Evolutionary conservation across 2,113 vertebrate genomes (phyloP), one percentile per base, ranked within the genome.

Genomic region (Echinops telfairi): DNA sequence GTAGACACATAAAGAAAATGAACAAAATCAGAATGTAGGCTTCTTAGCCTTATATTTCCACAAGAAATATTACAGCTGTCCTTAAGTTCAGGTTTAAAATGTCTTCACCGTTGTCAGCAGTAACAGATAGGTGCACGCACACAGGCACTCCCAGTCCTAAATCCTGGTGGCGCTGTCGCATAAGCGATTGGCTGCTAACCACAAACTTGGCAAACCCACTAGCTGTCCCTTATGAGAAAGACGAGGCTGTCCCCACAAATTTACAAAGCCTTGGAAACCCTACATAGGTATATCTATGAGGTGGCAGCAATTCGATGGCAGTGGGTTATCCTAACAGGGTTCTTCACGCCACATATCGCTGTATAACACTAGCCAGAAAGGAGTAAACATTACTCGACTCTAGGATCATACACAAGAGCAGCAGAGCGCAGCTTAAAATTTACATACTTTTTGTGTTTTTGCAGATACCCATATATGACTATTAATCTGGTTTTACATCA

Each of bases 1-100:
- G 71, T 70, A 92, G 89, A 93, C 70, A 88, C 40, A 79, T 14
- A 94, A 92, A 23, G 38, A 66, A 31, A 85, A 86, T n/a, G 88
- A 92, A 62, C 40, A 83, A 94, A 96, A 94, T 60, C 64, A 94
- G 85, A 96, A 81, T 20, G 23, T n/a, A 58, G 19, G 19, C 80
- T 91, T 29, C 71, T 36, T 22, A 53, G 47, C 43, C 11, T 88
- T 89, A 22, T 4, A 70, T 43, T 91, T 91, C 33, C 75, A 90
- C 27, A 83, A 86, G 64, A 95, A 73, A 93, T 29, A 88, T 0
- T 70, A 68, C 1, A 84, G 57, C 57, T 91, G 66, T 83, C 58
- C 57, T 83, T 90, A 86, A 88, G 66, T 75, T 90, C 36, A 86
- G 31, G 85, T 84, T 68, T 88, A 77, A 62, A 77, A 92, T 43